phyloP scores from a whole-genome alignment of 2,888 invertebrate species.

The Nemurella pictetii region DNA sequence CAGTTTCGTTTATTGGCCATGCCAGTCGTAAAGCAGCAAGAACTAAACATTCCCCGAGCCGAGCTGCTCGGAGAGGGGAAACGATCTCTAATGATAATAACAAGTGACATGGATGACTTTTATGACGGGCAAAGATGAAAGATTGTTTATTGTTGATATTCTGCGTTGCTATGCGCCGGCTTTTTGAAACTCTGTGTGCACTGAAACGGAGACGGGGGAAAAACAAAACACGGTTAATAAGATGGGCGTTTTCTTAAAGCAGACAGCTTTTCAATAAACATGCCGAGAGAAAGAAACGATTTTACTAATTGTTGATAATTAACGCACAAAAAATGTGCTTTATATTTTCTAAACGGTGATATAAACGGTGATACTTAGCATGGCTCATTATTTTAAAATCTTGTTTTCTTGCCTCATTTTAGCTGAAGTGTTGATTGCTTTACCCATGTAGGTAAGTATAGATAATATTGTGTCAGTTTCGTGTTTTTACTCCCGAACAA shows the following conservation, averaged over 20 bases:
- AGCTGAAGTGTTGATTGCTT: too few species aligned
- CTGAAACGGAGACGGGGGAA: neutral
- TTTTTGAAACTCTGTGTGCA: neutral
- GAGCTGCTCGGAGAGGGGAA: neutral
- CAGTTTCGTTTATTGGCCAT: conserved; percentile 1
- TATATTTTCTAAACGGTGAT: neutral
- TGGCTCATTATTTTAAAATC: neutral
- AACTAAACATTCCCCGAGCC: neutral
- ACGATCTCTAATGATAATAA: neutral
- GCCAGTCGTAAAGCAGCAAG: neutral
- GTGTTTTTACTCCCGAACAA: too few species aligned
- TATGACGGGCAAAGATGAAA: neutral
- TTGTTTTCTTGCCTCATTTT: too few species aligned
- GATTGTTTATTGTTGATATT: neutral
- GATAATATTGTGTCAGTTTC: too few species aligned
- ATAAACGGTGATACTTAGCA: neutral
- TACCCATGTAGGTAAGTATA: too few species aligned
- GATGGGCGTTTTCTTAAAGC: conserved; percentile 22
- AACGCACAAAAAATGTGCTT: neutral
- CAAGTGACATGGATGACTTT: neutral
- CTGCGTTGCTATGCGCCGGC: neutral
- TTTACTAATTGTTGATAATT: neutral
- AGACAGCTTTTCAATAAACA: conserved; percentile 27
- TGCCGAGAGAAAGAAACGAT: neutral
- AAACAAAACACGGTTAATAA: conserved; percentile 15